Evolutionary conservation across 2,797 vertebrate genomes (phyloP).

Genomic region (Lepilemur septentrionalis): DNA sequence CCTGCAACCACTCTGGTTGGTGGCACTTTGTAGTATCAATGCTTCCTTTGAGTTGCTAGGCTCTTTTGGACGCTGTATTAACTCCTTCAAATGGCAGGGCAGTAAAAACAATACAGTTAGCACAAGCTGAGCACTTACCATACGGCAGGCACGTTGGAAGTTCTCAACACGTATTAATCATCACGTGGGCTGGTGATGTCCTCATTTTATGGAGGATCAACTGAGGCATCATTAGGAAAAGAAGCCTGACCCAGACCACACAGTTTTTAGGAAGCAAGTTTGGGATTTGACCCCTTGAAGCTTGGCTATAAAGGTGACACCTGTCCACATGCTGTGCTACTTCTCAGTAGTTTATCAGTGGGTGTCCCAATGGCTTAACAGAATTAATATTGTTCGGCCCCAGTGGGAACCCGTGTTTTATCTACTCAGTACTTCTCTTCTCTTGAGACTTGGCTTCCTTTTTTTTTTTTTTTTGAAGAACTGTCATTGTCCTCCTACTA

Average conservation of each 20-base stretch:
- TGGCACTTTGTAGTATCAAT: not conserved
- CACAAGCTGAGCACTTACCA: no score
- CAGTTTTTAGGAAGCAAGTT: not conserved
- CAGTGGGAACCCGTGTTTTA: not conserved
- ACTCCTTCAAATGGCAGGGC: not conserved
- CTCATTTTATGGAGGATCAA: not conserved
- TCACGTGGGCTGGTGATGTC: accelerated
- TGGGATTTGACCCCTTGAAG: not conserved
- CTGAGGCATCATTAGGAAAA: not conserved
- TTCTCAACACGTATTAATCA: not conserved
- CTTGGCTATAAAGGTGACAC: not conserved
- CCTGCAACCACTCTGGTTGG: not conserved
- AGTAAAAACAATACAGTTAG: not conserved
- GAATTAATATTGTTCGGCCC: not conserved
- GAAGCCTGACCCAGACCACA: not conserved
- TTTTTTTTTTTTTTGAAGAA: not conserved
- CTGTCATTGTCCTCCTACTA: not conserved
- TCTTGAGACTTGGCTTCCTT: not conserved
- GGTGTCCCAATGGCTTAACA: not conserved
- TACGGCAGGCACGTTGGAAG: accelerated
- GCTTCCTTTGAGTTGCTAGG: not conserved
- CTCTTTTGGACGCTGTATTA: not conserved
- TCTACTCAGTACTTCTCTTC: not conserved
- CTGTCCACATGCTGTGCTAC: not conserved
- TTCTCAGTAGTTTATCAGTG: not conserved